These are phyloP conservation scores for Pseudoips prasinana DNA, from an alignment of 2,888 invertebrate species.

Conservation along the genomic window DNA sequence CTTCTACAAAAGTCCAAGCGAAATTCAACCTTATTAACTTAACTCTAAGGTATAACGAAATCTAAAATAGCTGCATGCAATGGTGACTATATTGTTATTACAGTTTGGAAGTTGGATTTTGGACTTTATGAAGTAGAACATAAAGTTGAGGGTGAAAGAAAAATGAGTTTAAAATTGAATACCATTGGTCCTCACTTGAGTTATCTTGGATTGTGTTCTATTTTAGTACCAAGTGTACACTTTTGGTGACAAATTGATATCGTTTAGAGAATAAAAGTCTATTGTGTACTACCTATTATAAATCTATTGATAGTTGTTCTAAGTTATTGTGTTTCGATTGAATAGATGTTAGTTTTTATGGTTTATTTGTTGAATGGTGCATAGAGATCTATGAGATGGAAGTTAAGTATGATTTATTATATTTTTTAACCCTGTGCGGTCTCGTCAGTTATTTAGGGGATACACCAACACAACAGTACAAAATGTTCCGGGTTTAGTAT, in stretches of 20 bases:
- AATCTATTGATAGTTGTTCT: slow-evolving; percentile 13
- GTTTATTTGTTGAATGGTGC: too few species aligned
- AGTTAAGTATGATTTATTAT: too few species aligned
- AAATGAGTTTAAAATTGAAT: slow-evolving; percentile 20
- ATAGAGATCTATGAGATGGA: too few species aligned
- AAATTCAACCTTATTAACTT: slow-evolving; percentile 15
- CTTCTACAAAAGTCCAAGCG: slow-evolving; percentile 16
- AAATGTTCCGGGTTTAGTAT: too few species aligned
- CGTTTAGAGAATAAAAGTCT: slow-evolving; percentile 30
- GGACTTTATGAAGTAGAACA: slow-evolving; percentile 2
- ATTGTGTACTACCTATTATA: slow-evolving; percentile 13
- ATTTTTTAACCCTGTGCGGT: too few species aligned
- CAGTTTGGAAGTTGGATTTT: slow-evolving; percentile 9
- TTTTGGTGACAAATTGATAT: slow-evolving; percentile 54
- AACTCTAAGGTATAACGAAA: too few species aligned
- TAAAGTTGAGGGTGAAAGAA: slow-evolving; percentile 1
- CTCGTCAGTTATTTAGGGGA: too few species aligned
- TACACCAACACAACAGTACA: too few species aligned
- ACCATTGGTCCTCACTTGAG: slow-evolving; percentile 41
- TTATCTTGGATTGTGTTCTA: slow-evolving; percentile 48
- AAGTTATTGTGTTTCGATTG: too few species aligned
- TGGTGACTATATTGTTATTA: too few species aligned
- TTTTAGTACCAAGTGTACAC: slow-evolving; percentile 45
- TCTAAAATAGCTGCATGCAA: too few species aligned
- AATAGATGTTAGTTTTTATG: too few species aligned